Evolutionary conservation across 2,797 vertebrate species (phyloP).

Genomic region (Sparus aurata): DNA sequence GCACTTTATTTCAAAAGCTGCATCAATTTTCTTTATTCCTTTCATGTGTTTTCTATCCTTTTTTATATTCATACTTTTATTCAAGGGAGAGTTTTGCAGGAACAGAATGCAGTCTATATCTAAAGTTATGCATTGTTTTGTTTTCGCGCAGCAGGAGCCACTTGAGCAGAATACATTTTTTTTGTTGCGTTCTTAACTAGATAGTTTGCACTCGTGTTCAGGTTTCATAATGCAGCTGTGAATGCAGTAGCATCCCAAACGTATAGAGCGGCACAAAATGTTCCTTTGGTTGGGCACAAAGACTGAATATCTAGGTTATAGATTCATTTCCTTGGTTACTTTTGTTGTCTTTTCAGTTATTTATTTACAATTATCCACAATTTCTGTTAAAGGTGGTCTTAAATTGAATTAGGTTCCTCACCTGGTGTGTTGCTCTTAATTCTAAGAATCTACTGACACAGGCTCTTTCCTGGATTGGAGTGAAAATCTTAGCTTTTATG

Average conservation of each 20-base stretch:
- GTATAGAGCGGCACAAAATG: background rate
- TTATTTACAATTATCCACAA: conserved; percentile 17
- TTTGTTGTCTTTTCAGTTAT: conserved; percentile 33
- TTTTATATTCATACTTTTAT: conserved; percentile 9
- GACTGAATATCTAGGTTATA: conserved; percentile 24
- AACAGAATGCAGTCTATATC: conserved; percentile 8
- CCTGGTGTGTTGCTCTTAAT: conserved; percentile 39
- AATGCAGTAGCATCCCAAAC: background rate
- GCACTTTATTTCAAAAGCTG: conserved; percentile 40
- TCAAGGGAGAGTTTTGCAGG: background rate
- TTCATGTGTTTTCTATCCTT: conserved; percentile 15
- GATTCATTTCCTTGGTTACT: background rate
- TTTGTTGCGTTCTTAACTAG: conserved; percentile 12
- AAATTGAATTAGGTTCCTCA: conserved; percentile 27
- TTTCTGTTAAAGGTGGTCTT: conserved; percentile 24
- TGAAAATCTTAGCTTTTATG: conserved; percentile 67
- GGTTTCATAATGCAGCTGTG: conserved; percentile 23
- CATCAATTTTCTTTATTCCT: conserved; percentile 45
- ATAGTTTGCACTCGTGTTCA: conserved; percentile 6
- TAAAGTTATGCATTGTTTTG: conserved; percentile 25
- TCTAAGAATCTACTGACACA: conserved; percentile 45
- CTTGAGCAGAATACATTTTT: conserved; percentile 18
- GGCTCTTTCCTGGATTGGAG: conserved; percentile 38
- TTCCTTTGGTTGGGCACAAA: conserved; percentile 11
- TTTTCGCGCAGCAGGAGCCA: conserved; percentile 14